Base-by-base conservation (phyloP, 2,888 invertebrate species). In the Balanococcus diminutus region DNA sequence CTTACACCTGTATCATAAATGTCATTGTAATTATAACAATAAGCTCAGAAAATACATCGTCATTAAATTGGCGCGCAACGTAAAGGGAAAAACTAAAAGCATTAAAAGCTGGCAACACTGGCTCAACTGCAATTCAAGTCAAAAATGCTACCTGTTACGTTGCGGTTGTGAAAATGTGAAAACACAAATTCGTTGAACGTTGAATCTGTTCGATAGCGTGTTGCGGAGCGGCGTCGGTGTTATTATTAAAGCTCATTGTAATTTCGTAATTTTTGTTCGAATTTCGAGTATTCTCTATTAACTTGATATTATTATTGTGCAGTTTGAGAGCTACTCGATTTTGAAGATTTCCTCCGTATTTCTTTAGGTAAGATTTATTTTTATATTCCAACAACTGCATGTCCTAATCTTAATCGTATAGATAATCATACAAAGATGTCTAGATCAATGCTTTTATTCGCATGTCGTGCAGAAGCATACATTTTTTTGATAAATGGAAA, bases 81-180 rank as follows among this genome's bases (percentile, higher is more conserved):
- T 4, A 8, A 36, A 19, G 72, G 14, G 75, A 79, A 79, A 75
- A 79, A 36, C 19, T 79, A 36, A 36, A 79, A 36, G 75, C 36
- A n/a, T 79, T 5, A 2, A 79, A 79, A 36, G 36, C 6, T 79
- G 75, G 75, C 11, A 79, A 79, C 75, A 79, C 75, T 79, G 75
- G n/a, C 16, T 72, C 36, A 28, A 79, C 75, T 79, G 75, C 75
- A 79, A 75, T 75, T 75, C 19, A 1, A 36, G 19, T 79, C 19
- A n/a, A 19, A 51, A 79, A 79, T 79, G 75, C 75, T 79, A 79
- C 75, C 75, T 79, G 75, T 79, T 79, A 79, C 75, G 75, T 79
- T 36, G 75, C 22, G 36, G 36, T 22, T 56, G 56, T 28, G 67
- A 28, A 67, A 32, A 36, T 32, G 72, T 72, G 31, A 72, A 72